Evolutionary conservation across 2,888 invertebrate genomes (phyloP), one percentile per base, ranked within the genome.

Genomic region (Tyria jacobaeae): DNA sequence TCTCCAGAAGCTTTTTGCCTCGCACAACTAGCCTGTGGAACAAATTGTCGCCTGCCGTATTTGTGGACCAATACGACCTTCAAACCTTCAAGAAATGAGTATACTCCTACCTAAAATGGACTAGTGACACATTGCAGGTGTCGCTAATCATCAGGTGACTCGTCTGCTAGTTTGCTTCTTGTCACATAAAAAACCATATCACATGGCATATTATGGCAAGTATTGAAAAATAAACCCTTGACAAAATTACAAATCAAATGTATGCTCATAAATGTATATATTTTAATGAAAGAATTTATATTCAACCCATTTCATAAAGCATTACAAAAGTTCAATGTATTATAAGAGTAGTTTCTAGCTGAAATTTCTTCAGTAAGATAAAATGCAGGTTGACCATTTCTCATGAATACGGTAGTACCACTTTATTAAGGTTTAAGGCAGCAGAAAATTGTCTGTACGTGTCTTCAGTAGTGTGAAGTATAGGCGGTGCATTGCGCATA

Each of bases 391-490:
- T 52, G 57, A 62, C 56, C 37, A 57, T 57, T 57, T 53, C 27
- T 57, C 52, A 57, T 62, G 62, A 62, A 62, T 62, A 62, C 57
- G 50, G 39, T 51, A 61, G 61, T 37, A 52, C 54, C 56, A 52
- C 51, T 50, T 56, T 61, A 61, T 61, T 57, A 51, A 57, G 56
- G 61, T 57, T 61, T 55, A 61, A 56, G 31, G 37, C 47, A 35
- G 44, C 10, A 51, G 61, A 57, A 57, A 61, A 47, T 61, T 44
- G 50, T 50, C 61, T 37, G 14, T 56, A 47, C 61, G 61, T 52
- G 52, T 61, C 44, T 25, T 44, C 34, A 25, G 56, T 15, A 7
- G 21, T 47, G 53, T 48, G 24, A 53, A 37, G 53, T 53, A 53
- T 47, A 27, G 15, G 15, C 41, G 44, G 35, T 56, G 24, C 34